phyloP scores from a whole-genome alignment of 2,113 vertebrate species.

The Blennius ocellaris region DNA sequence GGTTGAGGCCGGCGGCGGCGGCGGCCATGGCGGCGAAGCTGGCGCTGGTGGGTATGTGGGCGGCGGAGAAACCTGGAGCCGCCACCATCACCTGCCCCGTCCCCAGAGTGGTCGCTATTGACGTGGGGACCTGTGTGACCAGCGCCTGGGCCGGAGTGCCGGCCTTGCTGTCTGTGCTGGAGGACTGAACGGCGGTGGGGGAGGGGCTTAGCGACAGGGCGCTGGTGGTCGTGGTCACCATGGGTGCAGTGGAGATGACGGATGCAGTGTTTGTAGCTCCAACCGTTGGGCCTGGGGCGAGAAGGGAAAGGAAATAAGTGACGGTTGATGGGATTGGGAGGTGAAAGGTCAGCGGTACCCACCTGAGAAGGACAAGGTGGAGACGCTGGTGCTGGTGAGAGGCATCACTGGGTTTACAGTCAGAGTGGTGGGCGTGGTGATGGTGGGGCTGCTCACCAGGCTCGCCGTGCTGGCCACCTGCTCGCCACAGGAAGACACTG shows the following conservation, averaged over 20 bases:
- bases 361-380: constrained; percentile 92
- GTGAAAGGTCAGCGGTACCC: constrained; percentile 13
- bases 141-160: constrained; percentile 83
- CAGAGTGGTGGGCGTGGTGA: constrained; percentile 93
- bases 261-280: constrained; percentile 90
- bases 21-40: constrained; percentile 98
- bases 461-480: constrained; percentile 98
- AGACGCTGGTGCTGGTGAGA: constrained; percentile 91
- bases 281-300: constrained; percentile 86
- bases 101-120: constrained; percentile 87
- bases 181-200: constrained; percentile 82
- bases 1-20: constrained; percentile 93
- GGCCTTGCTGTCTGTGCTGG: constrained; percentile 77
- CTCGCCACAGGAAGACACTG: neutral
- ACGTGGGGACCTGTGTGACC: constrained; percentile 88
- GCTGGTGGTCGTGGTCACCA: constrained; percentile 86
- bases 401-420: constrained; percentile 96
- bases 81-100: constrained; percentile 96
- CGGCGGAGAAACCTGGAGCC: constrained; percentile 86
- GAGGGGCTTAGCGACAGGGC: constrained; percentile 93
- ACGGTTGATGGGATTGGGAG: too few species aligned
- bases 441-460: constrained; percentile 92
- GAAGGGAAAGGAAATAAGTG: neutral
- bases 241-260: constrained; percentile 93
- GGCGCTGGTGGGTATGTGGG: constrained; percentile 91